Evolutionary conservation across 2,888 invertebrate species (phyloP).

Genomic region (Dynastes grantii): DNA sequence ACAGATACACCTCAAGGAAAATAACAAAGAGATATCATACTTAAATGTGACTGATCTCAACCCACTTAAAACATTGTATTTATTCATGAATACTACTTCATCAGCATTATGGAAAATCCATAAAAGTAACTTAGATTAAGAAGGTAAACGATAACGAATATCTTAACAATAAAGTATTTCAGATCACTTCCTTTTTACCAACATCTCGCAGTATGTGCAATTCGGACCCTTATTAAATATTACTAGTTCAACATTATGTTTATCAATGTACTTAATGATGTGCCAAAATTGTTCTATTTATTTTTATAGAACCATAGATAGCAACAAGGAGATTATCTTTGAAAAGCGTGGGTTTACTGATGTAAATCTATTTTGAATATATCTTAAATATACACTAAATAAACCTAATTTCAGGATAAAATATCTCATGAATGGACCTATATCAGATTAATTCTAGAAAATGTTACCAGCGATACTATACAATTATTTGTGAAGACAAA

Average conservation of each 20-base stretch:
- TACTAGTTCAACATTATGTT: conserved; percentile 62
- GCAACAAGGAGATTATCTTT: conserved; percentile 51
- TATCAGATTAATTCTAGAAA: conserved; percentile 63
- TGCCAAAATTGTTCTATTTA: conserved; percentile 63
- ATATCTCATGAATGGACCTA: conserved; percentile 61
- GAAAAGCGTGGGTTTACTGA: conserved; percentile 45
- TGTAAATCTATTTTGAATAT: conserved; percentile 44
- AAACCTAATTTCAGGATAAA: conserved; percentile 41
- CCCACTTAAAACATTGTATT: conserved; percentile 61
- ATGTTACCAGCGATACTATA: conserved; percentile 60
- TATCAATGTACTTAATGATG: conserved; percentile 63
- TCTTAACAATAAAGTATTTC: conserved; percentile 53
- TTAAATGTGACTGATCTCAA: conserved; percentile 60
- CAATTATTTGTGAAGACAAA: conserved; percentile 65
- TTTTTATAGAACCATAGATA: conserved; percentile 60
- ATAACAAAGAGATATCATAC: conserved; percentile 61
- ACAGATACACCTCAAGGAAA: conserved; percentile 60
- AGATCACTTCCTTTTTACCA: conserved; percentile 66
- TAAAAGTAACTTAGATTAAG: conserved; percentile 62
- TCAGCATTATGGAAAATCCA: conserved; percentile 67
- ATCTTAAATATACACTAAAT: neutral
- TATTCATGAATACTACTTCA: conserved; percentile 62
- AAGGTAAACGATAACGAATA: neutral
- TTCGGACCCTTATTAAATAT: conserved; percentile 63
- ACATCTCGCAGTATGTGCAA: conserved; percentile 61